These are phyloP conservation scores for Spisula subtruncata DNA, from an alignment of 2,888 invertebrate genomes.

Conservation along the genomic window DNA sequence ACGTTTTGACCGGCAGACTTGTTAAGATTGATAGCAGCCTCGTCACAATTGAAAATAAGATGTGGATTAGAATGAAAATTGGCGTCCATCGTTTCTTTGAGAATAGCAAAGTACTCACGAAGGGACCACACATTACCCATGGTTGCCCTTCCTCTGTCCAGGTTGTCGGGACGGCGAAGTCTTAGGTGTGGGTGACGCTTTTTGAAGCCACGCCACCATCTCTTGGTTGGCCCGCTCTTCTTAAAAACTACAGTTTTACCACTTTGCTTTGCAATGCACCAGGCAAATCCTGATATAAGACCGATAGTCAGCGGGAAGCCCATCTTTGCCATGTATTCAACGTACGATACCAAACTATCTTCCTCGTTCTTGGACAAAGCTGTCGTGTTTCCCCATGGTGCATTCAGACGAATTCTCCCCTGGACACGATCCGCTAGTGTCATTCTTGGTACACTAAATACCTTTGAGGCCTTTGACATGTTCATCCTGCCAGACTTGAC, in stretches of 20 bases:
- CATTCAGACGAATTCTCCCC: constrained; percentile 2
- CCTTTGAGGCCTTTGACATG: constrained; percentile 28
- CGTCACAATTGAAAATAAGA: constrained; percentile 58
- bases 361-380: constrained; percentile 21
- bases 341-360: not conserved
- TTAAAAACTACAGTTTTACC: constrained; percentile 28
- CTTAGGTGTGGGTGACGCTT: constrained; percentile 39
- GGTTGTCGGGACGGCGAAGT: constrained; percentile 50
- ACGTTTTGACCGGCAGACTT: constrained; percentile 60
- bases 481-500: constrained; percentile 1
- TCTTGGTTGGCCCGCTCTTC: constrained; percentile 42
- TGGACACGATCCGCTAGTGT: constrained; percentile 22
- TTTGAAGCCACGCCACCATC: constrained; percentile 56
- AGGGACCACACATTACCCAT: constrained; percentile 49
- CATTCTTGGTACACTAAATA: constrained; percentile 34
- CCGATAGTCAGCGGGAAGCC: constrained; percentile 52
- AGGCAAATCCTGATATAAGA: constrained; percentile 51
- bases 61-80: constrained; percentile 39
- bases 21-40: constrained; percentile 44
- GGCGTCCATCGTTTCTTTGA: constrained; percentile 47
- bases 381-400: constrained; percentile 16
- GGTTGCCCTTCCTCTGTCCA: constrained; percentile 55
- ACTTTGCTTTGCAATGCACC: constrained; percentile 62
- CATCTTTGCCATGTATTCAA: constrained; percentile 43
- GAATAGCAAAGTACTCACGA: constrained; percentile 55